Evolutionary conservation across 2,888 invertebrate species (phyloP).

Genomic region (Eulithis prunata): DNA sequence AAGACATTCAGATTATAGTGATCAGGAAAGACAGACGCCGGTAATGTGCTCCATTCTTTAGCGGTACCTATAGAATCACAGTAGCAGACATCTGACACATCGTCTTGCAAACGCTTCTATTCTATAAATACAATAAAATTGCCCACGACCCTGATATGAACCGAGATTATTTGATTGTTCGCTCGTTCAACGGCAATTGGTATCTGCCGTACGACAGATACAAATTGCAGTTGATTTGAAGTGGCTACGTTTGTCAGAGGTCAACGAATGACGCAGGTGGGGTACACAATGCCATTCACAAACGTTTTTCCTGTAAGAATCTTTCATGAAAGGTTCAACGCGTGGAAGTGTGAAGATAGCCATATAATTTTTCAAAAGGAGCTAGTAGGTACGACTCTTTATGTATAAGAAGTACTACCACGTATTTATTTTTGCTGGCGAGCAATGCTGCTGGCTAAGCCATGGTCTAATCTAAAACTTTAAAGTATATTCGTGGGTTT

Average conservation of each 20-base stretch:
- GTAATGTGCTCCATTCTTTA: too few species aligned
- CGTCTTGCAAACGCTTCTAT: conserved; percentile 21
- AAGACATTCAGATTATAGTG: too few species aligned
- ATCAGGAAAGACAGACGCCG: too few species aligned
- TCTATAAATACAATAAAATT: conserved; percentile 45
- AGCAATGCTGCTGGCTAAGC: too few species aligned
- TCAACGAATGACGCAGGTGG: background rate
- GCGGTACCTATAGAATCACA: conserved; percentile 1
- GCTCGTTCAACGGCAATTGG: conserved; percentile 42
- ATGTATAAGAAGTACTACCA: too few species aligned
- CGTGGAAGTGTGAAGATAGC: too few species aligned
- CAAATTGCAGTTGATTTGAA: background rate
- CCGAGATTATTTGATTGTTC: conserved; percentile 48
- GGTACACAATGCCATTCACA: background rate
- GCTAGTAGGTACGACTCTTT: too few species aligned
- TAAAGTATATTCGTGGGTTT: too few species aligned
- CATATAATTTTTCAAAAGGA: too few species aligned
- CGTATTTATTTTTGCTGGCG: too few species aligned
- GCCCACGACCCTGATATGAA: conserved; percentile 55
- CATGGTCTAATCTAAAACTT: too few species aligned
- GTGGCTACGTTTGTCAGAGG: conserved; percentile 10
- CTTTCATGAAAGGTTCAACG: background rate
- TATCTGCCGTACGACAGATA: conserved; percentile 16
- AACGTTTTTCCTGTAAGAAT: background rate
- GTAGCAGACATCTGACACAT: background rate